Evolutionary conservation across 35 echinoderm and acorn worm species (phyloP), one percentile per base, ranked within the genome.

Genomic region (Strongylocentrotus purpuratus): DNA sequence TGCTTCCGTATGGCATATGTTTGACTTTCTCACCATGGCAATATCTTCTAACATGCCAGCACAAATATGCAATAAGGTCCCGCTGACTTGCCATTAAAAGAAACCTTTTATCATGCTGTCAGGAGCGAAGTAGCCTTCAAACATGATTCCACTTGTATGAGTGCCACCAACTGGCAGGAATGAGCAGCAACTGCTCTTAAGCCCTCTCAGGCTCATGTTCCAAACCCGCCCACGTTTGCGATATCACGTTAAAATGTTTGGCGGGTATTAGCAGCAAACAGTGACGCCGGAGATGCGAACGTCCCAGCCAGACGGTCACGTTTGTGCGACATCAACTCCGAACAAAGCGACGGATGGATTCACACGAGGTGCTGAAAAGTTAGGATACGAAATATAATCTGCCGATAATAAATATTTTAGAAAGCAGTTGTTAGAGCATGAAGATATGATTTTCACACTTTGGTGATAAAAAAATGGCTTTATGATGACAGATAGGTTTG

Each of bases 161-260:
- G 7, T n/a, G 18, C 20, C 25, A 78, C 65, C 50, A 0, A 55
- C 50, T 28, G 22, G 7, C 20, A 4, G 7, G 20, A 22, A 78
- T 2, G 28, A 78, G 8, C 6, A 78, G 20, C 65, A 5, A 78
- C 28, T 78, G 22, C 65, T 28, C 65, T 78, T 78, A 78, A 78
- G 65, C 65, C 65, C 20, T 28, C 4, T 78, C 25, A 15, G 28
- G 3, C 65, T 78, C 65, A 28, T 78, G 65, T 78, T 78, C 65
- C 65, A 78, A n/a, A 7, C 28, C 65, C 22, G 65, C 65, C 65
- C 65, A 28, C 25, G 65, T 78, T 78, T 78, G 65, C 3, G 65
- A 78, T 78, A 78, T 78, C 65, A 78, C 65, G 65, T 78, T 78
- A 22, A 78, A 78, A 78, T 78, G 65, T 28, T 78, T 78, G 65